phyloP scores from a whole-genome alignment of 2,888 invertebrate genomes.

The Sminthurinus aureus region DNA sequence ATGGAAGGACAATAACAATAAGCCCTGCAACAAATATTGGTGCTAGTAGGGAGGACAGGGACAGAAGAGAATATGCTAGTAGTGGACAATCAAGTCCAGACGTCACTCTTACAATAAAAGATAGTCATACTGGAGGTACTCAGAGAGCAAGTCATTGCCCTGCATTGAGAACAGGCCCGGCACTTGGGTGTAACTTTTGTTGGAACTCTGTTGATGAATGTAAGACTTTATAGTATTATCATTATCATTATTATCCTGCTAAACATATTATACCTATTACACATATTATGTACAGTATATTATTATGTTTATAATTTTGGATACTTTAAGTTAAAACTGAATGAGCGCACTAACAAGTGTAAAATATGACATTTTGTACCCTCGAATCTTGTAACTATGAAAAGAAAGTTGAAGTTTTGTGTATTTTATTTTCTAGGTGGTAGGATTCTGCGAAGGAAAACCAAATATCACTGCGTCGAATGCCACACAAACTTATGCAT shows the following conservation, averaged over 20 bases:
- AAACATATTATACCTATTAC: no score
- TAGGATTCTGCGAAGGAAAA: conserved; percentile 81
- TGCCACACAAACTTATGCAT: conserved; percentile 89
- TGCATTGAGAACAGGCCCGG: conserved; percentile 72
- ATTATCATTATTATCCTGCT: no score
- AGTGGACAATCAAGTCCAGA: conserved; percentile 14
- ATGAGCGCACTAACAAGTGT: no score
- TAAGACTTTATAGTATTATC: not conserved
- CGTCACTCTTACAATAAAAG: conserved; percentile 22
- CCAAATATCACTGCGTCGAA: conserved; percentile 89
- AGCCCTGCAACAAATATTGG: conserved; percentile 9
- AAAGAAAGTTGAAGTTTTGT: no score
- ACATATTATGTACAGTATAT: no score
- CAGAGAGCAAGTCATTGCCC: not conserved
- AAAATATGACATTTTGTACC: no score
- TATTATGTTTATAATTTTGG: no score
- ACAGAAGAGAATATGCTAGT: not conserved
- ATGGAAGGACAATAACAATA: conserved; percentile 35
- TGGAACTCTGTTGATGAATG: conserved; percentile 85
- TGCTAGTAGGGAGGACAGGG: not conserved
- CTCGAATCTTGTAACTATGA: no score
- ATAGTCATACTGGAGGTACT: not conserved
- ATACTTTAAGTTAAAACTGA: no score
- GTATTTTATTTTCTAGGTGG: conserved; percentile 63
- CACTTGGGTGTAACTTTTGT: conserved; percentile 86